Percentiles rank a stretch among this genome's conserved stretches.
These are phyloP conservation scores for Plagiodera versicolora DNA, from an alignment of 2,888 invertebrate species.

Conservation along the genomic window DNA sequence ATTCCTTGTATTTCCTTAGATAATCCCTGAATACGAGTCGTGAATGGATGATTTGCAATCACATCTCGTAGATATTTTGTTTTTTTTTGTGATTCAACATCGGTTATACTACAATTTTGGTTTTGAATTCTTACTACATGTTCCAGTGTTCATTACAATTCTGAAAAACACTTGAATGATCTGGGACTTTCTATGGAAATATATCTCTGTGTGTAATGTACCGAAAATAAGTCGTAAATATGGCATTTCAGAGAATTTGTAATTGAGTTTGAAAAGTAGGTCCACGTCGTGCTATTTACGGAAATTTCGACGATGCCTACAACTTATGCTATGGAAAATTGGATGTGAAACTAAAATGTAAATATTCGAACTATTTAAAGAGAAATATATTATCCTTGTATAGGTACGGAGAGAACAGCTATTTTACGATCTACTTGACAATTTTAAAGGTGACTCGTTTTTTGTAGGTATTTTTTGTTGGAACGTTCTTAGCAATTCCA, in stretches of 20 bases:
- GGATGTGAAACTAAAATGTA: not conserved
- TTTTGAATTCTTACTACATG: too few species aligned
- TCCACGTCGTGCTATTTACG: not conserved
- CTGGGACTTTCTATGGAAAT: slow-evolving; percentile 17
- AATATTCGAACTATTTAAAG: not conserved
- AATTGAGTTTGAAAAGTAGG: not conserved
- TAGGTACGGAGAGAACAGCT: not conserved
- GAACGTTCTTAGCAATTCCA: not conserved
- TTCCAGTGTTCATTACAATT: not conserved
- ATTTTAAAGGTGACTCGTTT: not conserved
- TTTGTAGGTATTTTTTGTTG: not conserved
- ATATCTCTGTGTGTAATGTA: slow-evolving; percentile 23
- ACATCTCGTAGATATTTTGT: too few species aligned
- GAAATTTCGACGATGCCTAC: not conserved
- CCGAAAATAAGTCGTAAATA: slow-evolving; percentile 17
- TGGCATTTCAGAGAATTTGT: not conserved
- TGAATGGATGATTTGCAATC: too few species aligned
- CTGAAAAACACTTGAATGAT: not conserved
- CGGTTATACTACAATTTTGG: too few species aligned
- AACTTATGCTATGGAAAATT: not conserved
- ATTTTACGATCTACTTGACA: not conserved
- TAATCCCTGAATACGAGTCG: too few species aligned
- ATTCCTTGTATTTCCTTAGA: too few species aligned
- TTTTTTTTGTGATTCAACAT: too few species aligned
- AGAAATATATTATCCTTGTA: not conserved